Evolutionary conservation across 2,113 vertebrate genomes (phyloP).

Genomic region (Pelecanoides urinatrix): DNA sequence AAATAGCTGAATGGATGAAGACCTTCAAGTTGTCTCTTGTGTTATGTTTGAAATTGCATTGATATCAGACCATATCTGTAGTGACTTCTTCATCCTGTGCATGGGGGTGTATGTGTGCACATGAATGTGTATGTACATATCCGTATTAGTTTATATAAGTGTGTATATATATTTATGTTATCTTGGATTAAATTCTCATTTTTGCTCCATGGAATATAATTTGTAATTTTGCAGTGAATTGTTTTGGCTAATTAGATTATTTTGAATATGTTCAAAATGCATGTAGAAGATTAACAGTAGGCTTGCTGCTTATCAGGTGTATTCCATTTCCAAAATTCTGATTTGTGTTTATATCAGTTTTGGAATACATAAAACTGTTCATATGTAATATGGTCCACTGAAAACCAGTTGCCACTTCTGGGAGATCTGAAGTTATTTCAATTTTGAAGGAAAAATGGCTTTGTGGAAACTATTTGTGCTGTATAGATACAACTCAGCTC

Average conservation of each 20-base stretch:
- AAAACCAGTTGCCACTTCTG: neutral
- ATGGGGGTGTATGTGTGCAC: neutral
- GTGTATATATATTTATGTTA: rapidly evolving
- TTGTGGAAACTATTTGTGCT: neutral
- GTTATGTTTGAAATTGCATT: neutral
- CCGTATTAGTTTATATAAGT: neutral
- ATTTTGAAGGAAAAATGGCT: neutral
- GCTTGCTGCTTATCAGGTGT: neutral
- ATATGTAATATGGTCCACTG: neutral
- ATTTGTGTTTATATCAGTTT: neutral
- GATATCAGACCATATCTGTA: neutral
- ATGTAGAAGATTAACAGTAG: neutral
- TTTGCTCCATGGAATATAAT: neutral
- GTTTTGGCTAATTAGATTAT: neutral
- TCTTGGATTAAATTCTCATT: neutral
- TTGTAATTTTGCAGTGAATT: neutral
- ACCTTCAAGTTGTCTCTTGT: neutral
- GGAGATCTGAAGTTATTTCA: neutral
- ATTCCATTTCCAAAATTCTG: neutral
- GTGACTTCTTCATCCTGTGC: neutral
- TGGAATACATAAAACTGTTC: neutral
- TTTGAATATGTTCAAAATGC: neutral
- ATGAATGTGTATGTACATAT: neutral
- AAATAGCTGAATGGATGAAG: neutral
- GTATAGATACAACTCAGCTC: neutral